Percentiles rank a stretch among this genome's conserved stretches.
Evolutionary conservation across 2,113 vertebrate genomes (phyloP).

Genomic region (Platichthys stellatus): DNA sequence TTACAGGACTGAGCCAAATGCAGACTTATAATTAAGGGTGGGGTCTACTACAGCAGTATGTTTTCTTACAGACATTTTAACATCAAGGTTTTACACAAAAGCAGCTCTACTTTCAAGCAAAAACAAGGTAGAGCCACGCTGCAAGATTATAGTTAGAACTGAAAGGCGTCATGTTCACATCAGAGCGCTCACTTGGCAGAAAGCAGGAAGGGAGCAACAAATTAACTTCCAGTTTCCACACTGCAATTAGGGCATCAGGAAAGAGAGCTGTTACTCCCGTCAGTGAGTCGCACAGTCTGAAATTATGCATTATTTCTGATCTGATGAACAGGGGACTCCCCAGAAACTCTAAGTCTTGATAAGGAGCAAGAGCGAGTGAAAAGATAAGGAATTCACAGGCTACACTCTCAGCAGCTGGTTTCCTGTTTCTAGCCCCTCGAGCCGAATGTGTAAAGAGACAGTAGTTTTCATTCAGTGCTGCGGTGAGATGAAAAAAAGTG

Average conservation of each 20-base stretch:
- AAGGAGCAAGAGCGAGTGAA: slow-evolving; percentile 3
- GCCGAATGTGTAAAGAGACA: neutral
- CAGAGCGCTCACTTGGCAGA: neutral
- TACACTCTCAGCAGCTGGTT: slow-evolving; percentile 3
- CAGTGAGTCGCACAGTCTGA: slow-evolving; percentile 38
- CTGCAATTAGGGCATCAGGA: slow-evolving; percentile 71
- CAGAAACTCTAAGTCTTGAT: slow-evolving; percentile 10
- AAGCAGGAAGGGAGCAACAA: slow-evolving; percentile 66
- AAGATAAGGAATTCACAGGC: slow-evolving; percentile 23
- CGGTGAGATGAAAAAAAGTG: neutral
- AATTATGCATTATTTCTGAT: slow-evolving; percentile 36
- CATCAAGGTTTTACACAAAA: slow-evolving; percentile 3
- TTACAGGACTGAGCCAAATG: slow-evolving; percentile 32
- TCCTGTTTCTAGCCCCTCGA: neutral
- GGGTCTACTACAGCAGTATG: slow-evolving; percentile 19
- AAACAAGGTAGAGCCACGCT: slow-evolving; percentile 36
- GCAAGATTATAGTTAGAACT: slow-evolving; percentile 14
- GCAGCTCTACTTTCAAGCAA: slow-evolving; percentile 14
- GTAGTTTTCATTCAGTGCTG: neutral
- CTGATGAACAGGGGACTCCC: slow-evolving; percentile 7
- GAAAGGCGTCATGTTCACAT: slow-evolving; percentile 33
- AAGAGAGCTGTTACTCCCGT: slow-evolving; percentile 63
- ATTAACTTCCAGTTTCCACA: slow-evolving; percentile 66
- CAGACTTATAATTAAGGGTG: slow-evolving; percentile 66
- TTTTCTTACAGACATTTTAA: slow-evolving; percentile 26